Conservation (phyloP, 1,140 invertebrate genomes). For the Formica exsecta region DNA sequence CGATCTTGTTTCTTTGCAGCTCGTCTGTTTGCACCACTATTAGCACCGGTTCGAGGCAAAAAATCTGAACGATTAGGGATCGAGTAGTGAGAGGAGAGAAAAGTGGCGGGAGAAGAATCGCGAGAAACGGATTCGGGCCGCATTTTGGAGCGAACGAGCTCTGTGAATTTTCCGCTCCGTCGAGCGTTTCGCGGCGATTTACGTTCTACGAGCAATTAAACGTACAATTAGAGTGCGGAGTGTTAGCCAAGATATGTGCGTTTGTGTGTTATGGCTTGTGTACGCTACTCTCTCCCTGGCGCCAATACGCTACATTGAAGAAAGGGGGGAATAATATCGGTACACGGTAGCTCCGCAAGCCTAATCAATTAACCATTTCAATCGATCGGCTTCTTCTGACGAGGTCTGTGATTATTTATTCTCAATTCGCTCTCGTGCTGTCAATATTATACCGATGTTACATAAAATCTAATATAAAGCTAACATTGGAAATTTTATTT, state of each 20-base stretch:
- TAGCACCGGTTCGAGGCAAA: neutral
- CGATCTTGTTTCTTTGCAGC: neutral
- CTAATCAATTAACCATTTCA: slow-evolving; percentile 15
- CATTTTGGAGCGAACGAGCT: slow-evolving; percentile 30
- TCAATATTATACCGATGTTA: neutral
- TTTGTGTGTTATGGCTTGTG: neutral
- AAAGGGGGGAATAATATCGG: neutral
- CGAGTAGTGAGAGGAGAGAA: neutral
- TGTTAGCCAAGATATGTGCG: neutral
- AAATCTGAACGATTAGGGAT: slow-evolving; percentile 1
- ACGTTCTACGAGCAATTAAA: slow-evolving; percentile 58
- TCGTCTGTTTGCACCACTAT: slow-evolving; percentile 15
- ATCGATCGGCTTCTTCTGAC: neutral
- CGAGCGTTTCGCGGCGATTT: slow-evolving; percentile 44
- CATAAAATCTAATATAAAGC: neutral
- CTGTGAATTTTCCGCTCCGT: slow-evolving; percentile 38
- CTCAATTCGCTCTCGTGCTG: neutral
- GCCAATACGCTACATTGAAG: slow-evolving; percentile 7
- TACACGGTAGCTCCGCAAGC: neutral
- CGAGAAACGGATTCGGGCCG: slow-evolving; percentile 7
- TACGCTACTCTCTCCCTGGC: neutral
- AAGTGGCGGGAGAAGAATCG: neutral
- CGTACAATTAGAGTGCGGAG: slow-evolving; percentile 35
- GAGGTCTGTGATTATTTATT: neutral
- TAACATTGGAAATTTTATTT: neutral